Evolutionary conservation across 2,797 vertebrate genomes (phyloP).

Genomic region (Capromys pilorides): DNA sequence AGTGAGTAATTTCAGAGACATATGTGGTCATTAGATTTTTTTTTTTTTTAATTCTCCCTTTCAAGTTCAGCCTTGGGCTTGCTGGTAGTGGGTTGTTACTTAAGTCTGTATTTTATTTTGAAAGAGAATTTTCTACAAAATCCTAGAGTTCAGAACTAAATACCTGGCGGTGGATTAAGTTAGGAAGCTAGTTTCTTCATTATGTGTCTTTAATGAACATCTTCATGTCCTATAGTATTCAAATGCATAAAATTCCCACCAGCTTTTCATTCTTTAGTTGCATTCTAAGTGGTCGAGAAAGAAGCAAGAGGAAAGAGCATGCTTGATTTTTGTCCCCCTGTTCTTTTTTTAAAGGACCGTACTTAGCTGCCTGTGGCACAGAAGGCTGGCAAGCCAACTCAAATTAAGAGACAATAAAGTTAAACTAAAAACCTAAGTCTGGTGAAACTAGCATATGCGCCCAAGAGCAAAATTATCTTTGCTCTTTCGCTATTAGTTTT

Average conservation of each 20-base stretch:
- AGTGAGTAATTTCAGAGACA: conserved; percentile 23
- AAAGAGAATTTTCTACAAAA: conserved; percentile 53
- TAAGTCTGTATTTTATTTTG: conserved; percentile 60
- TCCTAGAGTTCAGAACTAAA: conserved; percentile 40
- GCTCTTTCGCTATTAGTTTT: conserved; percentile 12
- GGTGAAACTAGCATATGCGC: conserved; percentile 27
- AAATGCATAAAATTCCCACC: conserved; percentile 39
- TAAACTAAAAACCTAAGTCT: conserved; percentile 52
- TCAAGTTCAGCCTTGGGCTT: conserved; percentile 39
- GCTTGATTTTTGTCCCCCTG: not conserved
- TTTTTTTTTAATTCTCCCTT: conserved; percentile 60
- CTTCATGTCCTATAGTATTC: not conserved
- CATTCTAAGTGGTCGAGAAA: not conserved
- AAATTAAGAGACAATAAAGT: conserved; percentile 73
- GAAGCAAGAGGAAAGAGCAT: not conserved
- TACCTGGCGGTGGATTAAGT: not conserved
- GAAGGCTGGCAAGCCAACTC: conserved; percentile 47
- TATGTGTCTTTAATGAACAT: conserved; percentile 32
- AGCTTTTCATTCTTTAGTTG: conserved; percentile 45
- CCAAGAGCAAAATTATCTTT: conserved; percentile 47
- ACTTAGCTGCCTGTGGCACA: not conserved
- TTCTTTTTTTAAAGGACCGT: conserved; percentile 57
- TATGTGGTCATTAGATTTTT: conserved; percentile 53
- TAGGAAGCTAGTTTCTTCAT: conserved; percentile 50
- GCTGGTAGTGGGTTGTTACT: conserved; percentile 26